Conservation (phyloP, 2,113 vertebrate species). For the Dolichotis patagonum region DNA sequence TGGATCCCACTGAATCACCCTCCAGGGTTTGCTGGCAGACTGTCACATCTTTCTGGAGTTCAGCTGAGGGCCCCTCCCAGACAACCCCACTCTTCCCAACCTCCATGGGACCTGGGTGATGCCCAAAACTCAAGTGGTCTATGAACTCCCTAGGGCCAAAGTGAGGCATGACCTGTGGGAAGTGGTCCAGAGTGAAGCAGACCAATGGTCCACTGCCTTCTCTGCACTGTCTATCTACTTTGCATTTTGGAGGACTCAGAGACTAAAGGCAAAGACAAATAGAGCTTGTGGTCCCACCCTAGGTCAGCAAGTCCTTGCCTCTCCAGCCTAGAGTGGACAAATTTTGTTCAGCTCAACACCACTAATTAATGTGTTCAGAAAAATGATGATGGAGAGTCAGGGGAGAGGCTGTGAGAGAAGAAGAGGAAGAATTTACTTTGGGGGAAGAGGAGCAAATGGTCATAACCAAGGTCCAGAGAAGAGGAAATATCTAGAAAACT, state of each 20-base stretch:
- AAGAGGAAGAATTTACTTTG: not conserved
- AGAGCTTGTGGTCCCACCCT: not conserved
- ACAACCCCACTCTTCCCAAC: not conserved
- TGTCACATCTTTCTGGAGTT: not conserved
- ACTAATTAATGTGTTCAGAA: not conserved
- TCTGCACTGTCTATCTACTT: not conserved
- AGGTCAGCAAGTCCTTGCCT: not conserved
- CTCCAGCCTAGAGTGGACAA: not conserved
- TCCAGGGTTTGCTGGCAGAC: constrained; percentile 43
- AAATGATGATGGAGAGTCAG: not conserved
- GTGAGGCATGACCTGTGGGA: not conserved
- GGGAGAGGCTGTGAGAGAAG: too few relatives aligned
- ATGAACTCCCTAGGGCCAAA: not conserved
- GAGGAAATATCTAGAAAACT: not conserved
- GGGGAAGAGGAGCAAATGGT: not conserved
- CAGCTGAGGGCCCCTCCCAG: not conserved
- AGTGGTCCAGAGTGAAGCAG: not conserved
- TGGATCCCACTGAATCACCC: constrained; percentile 69
- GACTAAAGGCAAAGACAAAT: not conserved
- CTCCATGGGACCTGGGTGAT: not conserved
- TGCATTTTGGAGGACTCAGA: not conserved
- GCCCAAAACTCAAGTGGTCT: not conserved
- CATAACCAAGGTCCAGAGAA: not conserved
- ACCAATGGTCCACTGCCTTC: not conserved
- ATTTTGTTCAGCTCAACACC: not conserved